Percentiles rank a stretch among this genome's conserved stretches.
phyloP scores from a whole-genome alignment of 1,140 invertebrate genomes.

The Pogonognathellus flavescens region DNA sequence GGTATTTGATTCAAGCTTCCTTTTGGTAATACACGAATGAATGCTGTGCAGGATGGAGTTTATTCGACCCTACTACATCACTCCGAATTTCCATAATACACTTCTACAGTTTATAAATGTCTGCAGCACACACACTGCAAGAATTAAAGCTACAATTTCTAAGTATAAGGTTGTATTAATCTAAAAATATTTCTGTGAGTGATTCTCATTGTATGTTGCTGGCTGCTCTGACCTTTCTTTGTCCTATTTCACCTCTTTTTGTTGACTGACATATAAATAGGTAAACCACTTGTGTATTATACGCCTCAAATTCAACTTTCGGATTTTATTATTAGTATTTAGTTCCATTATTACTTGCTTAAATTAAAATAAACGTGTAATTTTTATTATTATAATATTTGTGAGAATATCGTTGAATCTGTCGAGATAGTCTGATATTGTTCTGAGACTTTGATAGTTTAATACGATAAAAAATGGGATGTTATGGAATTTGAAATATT shows the following conservation, averaged over 20 bases:
- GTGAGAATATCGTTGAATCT: too few relatives aligned
- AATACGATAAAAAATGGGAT: too few relatives aligned
- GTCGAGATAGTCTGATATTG: too few relatives aligned
- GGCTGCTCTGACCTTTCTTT: neutral
- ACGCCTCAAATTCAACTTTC: neutral
- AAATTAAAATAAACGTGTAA: neutral
- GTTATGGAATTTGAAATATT: neutral
- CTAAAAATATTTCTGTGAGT: neutral
- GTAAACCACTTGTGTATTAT: neutral
- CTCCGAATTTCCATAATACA: neutral
- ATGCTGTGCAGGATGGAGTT: neutral
- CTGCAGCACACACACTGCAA: too few relatives aligned
- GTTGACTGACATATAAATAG: neutral
- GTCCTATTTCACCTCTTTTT: neutral
- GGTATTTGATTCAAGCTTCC: constrained; percentile 26
- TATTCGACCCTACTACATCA: neutral
- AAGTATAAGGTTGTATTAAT: neutral
- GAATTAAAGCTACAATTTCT: too few relatives aligned
- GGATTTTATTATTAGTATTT: neutral
- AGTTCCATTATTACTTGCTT: neutral
- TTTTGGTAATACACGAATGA: neutral
- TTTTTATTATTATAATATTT: neutral
- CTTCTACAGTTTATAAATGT: too few relatives aligned
- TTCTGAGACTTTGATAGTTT: too few relatives aligned
- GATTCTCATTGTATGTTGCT: neutral